These are phyloP conservation scores for Anisognathus igniventris DNA, from an alignment of 2,797 vertebrate genomes.

Conservation along the genomic window DNA sequence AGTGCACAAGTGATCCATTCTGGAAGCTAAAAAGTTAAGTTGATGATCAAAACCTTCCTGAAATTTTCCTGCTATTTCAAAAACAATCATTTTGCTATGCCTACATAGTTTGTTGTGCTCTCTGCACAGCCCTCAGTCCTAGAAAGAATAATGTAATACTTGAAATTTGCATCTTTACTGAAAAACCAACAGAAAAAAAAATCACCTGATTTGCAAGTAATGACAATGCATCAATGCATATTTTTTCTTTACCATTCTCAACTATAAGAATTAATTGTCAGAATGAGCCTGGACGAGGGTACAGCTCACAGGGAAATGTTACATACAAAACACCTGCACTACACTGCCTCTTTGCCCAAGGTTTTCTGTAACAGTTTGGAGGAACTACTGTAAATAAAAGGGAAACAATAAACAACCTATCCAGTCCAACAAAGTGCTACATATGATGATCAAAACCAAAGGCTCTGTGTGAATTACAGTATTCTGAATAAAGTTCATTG, in stretches of 20 bases:
- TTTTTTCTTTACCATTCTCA: not conserved
- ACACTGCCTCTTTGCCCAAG: not conserved
- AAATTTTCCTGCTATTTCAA: not conserved
- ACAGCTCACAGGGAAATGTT: not conserved
- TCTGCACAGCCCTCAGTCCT: not conserved
- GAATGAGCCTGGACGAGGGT: not conserved
- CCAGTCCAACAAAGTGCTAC: not conserved
- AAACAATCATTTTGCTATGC: not conserved
- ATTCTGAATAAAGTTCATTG: not conserved
- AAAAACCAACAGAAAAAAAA: not conserved
- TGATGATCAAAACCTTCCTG: not conserved
- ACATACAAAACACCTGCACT: not conserved
- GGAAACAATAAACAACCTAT: not conserved
- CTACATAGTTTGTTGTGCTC: fast-evolving
- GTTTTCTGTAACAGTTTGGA: not conserved
- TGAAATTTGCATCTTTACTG: not conserved
- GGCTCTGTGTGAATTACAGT: not conserved
- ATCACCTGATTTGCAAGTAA: not conserved
- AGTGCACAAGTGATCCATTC: not conserved
- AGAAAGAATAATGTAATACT: not conserved
- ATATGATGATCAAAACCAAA: not conserved
- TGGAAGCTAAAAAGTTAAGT: not conserved
- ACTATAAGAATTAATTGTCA: not conserved
- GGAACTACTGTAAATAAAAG: not conserved
- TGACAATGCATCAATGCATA: fast-evolving